Evolutionary conservation across 2,888 invertebrate species (phyloP), one percentile per base, ranked within the genome.

Genomic region (Leucophenga montana): DNA sequence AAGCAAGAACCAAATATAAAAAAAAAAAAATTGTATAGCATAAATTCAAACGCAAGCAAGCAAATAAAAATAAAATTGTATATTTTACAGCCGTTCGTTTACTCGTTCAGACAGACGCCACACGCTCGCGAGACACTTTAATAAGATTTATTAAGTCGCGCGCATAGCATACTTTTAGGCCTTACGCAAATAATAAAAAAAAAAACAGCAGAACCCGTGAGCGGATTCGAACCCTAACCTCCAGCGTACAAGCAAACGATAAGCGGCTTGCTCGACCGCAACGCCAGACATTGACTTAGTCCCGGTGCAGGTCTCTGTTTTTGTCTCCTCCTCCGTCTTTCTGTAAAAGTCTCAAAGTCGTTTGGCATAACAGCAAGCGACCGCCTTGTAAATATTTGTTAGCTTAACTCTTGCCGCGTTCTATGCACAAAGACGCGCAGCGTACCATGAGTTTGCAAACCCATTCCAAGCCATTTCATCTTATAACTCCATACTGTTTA

Each of bases 141-240:
- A 80, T 78, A 81, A 79, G 80, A 81, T 81, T 82, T 81, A 81
- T 81, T 79, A 81, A 83, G 83, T 81, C 76, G 75, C 73, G 62
- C 46, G 33, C 56, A 67, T 68, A 61, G 71, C 67, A 70, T 68
- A 62, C 71, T 62, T 69, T 69, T 59, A 61, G 61, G 59, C 71
- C 66, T 20, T 14, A 64, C 27, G 46, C 62, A 64, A 46, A 64
- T 61, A 18, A 56, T 9, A 22, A 22, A 11, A 22, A 56, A 56
- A 56, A 56, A 56, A 14, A 11, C 22, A 56, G 27, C 27, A 27
- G 8, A 39, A 39, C 1, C 8, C 39, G 8, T 39, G 39, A 39
- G 39, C 39, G 39, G 3, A 39, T 39, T 11, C 39, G 39, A 39
- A 39, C 39, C 11, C 39, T 39, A 39, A 39, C 39, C 39, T 11